These are phyloP conservation scores for Drosophila neoperkinsi DNA, from an alignment of 2,888 invertebrate genomes.

Conservation along the genomic window DNA sequence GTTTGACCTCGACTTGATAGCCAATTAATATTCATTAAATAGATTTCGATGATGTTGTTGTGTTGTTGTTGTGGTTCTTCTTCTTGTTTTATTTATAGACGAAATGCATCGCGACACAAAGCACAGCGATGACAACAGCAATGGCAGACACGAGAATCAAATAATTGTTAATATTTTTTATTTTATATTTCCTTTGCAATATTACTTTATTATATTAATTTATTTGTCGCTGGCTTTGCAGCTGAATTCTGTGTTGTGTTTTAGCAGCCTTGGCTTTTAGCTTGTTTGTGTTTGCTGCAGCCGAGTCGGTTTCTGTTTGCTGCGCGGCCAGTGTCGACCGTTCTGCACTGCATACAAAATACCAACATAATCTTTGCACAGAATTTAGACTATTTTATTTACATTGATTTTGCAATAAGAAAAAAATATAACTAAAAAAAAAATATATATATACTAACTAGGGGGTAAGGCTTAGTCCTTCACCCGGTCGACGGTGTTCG, in stretches of 20 bases:
- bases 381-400: slow-evolving; percentile 12
- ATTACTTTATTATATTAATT: slow-evolving; percentile 17
- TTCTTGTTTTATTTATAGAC: slow-evolving; percentile 63
- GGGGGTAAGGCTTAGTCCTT: slow-evolving; percentile 41
- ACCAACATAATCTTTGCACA: slow-evolving; percentile 2
- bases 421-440: slow-evolving; percentile 17
- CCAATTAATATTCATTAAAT: slow-evolving; percentile 77
- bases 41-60: slow-evolving; percentile 59
- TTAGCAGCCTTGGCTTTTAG: slow-evolving; percentile 44
- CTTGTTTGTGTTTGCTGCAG: slow-evolving; percentile 58
- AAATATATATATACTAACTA: slow-evolving; percentile 29
- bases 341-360: neutral
- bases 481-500: slow-evolving; percentile 33
- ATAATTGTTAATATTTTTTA: slow-evolving; percentile 1
- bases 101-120: slow-evolving; percentile 42
- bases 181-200: slow-evolving; percentile 13
- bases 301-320: slow-evolving; percentile 63
- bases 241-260: slow-evolving; percentile 12
- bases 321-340: slow-evolving; percentile 52
- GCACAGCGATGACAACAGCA: slow-evolving; percentile 16
- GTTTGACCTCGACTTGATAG: slow-evolving; percentile 66
- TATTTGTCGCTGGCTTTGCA: slow-evolving; percentile 22
- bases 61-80: slow-evolving; percentile 33
- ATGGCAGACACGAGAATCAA: neutral
- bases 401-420: slow-evolving; percentile 46